Evolutionary conservation across 2,797 vertebrate genomes (phyloP), one percentile per base, ranked within the genome.

Genomic region (Pempheris klunzingeri): DNA sequence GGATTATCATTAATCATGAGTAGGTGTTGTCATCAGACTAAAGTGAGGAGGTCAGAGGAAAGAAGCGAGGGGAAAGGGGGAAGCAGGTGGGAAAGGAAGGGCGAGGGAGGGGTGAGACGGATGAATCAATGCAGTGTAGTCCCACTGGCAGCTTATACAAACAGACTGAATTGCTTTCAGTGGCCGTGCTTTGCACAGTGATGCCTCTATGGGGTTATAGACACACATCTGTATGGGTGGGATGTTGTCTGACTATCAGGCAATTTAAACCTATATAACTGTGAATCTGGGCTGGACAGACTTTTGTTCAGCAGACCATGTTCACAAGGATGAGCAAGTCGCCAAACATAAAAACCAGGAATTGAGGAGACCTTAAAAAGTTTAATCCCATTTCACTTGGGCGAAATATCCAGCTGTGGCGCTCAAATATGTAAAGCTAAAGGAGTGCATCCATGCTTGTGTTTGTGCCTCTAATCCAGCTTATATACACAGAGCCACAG

Each of bases 121-220:
- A 91, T 92, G 91, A 94, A 92, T 93, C 84, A 80, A 74, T 82
- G 80, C 87, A 89, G 90, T 92, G 87, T 89, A 54, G 84, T 82
- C 61, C 78, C 87, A 83, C 64, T 82, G 87, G 87, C 83, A 75
- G 84, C 36, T 32, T 79, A 66, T 62, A 86, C 87, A 86, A 86
- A 81, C 57, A 38, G 71, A 87, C 79, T 87, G 74, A 85, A 84
- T 78, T 73, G 77, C 85, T 83, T 87, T 87, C 87, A 65, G 84
- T 68, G 78, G 77, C 78, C 47, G 66, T 83, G 84, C 88, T 75
- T 47, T 87, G 82, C 88, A 90, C 89, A 89, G 81, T n/a, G 87
- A 89, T 80, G 73, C 70, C 81, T 87, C 85, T 80, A 59, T 78
- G 44, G 77, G 54, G 52, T 70, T 80, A 63, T 43, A 63, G 61